Evolutionary conservation across 2,797 vertebrate species (phyloP).

Genomic region (Enteromius viviparus): DNA sequence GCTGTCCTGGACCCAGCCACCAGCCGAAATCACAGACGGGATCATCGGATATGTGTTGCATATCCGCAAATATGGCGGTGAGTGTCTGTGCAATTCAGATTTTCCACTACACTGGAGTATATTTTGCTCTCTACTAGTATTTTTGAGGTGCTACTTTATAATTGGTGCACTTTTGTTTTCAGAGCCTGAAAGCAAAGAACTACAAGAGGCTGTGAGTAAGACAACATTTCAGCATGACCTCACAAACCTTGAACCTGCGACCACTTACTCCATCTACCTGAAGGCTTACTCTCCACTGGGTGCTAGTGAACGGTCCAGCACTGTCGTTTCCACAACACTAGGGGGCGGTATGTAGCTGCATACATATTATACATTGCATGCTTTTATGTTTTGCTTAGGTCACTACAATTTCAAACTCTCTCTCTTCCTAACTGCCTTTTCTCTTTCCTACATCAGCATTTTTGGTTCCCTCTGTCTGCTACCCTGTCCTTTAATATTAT

Average conservation of each 20-base stretch:
- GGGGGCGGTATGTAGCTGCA: constrained; percentile 63
- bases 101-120: background rate
- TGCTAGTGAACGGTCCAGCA: constrained; percentile 64
- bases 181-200: constrained; percentile 67
- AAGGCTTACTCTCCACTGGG: constrained; percentile 66
- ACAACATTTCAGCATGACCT: constrained; percentile 69
- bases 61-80: constrained; percentile 66
- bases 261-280: constrained; percentile 64
- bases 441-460: background rate
- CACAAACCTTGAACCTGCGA: constrained; percentile 65
- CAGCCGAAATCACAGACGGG: constrained; percentile 61
- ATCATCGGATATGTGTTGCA: constrained; percentile 68
- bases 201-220: constrained; percentile 72
- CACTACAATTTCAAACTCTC: background rate
- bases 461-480: background rate
- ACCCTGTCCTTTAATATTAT: background rate
- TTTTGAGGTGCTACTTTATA: background rate
- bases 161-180: constrained; percentile 18
- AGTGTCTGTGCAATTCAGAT: constrained; percentile 21
- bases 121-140: background rate
- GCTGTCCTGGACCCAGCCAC: constrained; percentile 66
- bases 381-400: constrained; percentile 6
- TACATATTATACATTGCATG: background rate
- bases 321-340: constrained; percentile 63
- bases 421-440: background rate